Base-by-base conservation (phyloP, 2,797 vertebrate species). In the Typhlichthys subterraneus region DNA sequence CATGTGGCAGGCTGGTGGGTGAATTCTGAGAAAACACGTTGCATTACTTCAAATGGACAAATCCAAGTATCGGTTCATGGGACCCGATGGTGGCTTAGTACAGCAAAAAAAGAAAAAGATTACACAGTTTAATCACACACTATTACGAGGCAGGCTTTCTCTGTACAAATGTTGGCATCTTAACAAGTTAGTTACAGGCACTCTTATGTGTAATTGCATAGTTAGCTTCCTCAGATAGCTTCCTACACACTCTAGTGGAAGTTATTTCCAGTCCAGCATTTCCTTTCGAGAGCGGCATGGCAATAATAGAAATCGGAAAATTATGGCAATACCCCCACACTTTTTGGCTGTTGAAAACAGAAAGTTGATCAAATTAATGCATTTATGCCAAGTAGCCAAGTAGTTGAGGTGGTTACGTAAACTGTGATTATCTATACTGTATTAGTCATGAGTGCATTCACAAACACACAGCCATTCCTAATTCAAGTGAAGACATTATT, bases 401-500 rank as follows among this genome's bases (percentile, higher is more conserved):
- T 47, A 45, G 12, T 13, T 17, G 45, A 13, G 51, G n/a, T 3
- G 1, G 46, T 29, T 29, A 29, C 4, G 23, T 29, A 14, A 71
- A 45, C 12, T 9, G 13, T 33, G 33, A 29, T 56, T 29, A 45
- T 54, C 48, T 17, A 5, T 13, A 49, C 23, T 29, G 23, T 19
- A 11, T 19, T 1, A 11, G 11, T 11, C 11, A 8, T 42, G 9
- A 42, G 38, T 42, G 1, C 38, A 42, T 42, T 42, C 38, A 9
- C 38, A 42, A 42, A 42, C 38, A 42, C 38, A 5, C 12, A 59
- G 53, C 45, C 14, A 53, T 19, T 53, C 49, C 51, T 10, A 59
- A 42, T n/a, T 15, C 14, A 46, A 56, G 83, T 85, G 86, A 91
- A 92, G 92, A 76, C 89, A 92, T 91, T 90, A 90, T 89, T 88